Percentiles rank a stretch among this genome's conserved stretches.
Evolutionary conservation across 1,140 invertebrate genomes (phyloP).

Genomic region (Planococcus citri): DNA sequence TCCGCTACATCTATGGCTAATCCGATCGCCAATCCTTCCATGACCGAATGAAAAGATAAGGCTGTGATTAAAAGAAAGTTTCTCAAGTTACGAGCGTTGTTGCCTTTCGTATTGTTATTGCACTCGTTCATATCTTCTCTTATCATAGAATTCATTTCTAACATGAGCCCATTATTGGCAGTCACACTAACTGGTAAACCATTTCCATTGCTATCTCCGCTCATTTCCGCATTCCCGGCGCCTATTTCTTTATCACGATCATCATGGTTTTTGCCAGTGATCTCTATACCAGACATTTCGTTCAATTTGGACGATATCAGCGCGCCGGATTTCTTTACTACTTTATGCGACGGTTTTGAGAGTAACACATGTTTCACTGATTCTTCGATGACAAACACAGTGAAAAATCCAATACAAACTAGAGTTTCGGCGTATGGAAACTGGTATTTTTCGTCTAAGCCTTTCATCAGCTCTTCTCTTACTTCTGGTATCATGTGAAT

Average conservation of each 20-base stretch:
- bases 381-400: conserved; percentile 68
- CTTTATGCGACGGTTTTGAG: conserved; percentile 14
- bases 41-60: conserved; percentile 46
- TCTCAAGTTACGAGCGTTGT: conserved; percentile 25
- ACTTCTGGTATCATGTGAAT: conserved; percentile 75
- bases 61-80: conserved; percentile 40
- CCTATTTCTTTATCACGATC: not conserved
- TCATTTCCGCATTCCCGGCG: not conserved
- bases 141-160: conserved; percentile 2
- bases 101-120: conserved; percentile 22
- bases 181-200: conserved; percentile 8
- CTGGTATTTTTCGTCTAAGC: conserved; percentile 26
- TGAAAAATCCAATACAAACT: conserved; percentile 61
- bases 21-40: conserved; percentile 50
- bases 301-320: conserved; percentile 17
- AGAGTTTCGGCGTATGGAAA: conserved; percentile 49
- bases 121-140: conserved; percentile 14
- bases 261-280: not conserved
- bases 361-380: conserved; percentile 34
- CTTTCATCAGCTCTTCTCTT: conserved; percentile 27
- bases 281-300: conserved; percentile 10
- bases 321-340: conserved; percentile 19
- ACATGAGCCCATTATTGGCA: not conserved
- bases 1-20: conserved; percentile 48
- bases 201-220: not conserved